Base-by-base conservation (phyloP, 2,797 vertebrate genomes). In the Nannoperca obscura region DNA sequence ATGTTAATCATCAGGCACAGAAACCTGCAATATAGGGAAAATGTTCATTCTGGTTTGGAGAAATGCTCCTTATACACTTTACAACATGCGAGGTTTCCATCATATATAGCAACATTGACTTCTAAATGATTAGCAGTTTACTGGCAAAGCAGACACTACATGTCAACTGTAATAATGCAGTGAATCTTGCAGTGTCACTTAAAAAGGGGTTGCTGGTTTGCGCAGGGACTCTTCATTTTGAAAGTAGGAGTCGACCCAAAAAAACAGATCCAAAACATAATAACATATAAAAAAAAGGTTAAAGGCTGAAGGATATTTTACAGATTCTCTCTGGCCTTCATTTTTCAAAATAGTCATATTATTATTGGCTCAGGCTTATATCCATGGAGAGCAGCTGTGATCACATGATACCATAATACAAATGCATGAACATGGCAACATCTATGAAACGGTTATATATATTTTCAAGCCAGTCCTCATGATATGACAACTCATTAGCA, bases 191-290 rank as follows among this genome's bases (percentile, higher is more conserved):
- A 66, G 4, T 36, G 38, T 68, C 20, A 63, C 44, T 22, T 24
- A 4, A 12, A 59, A 50, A n/a, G n/a, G n/a, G 34, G 4, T 13
- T 12, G 32, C 19, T 38, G 50, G 24, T 78, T 47, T 57, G 47
- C n/a, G n/a, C n/a, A n/a, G n/a, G n/a, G n/a, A n/a, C n/a, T n/a
- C n/a, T n/a, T n/a, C n/a, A n/a, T n/a, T 61, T 73, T 24, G 38
- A 63, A 47, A 69, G 49, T 7, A 60, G 15, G 55, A 40, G 42
- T 64, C 63, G 19, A 58, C 49, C 71, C 14, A n/a, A 30, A 9
- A 57, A 54, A 62, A 62, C 44, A 78, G 63, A 81, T 80, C 60
- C 4, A 82, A 68, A 78, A 60, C n/a, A 55, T 2, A 32, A 72
- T 38, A 19, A 60, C 5, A 20, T 52, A 22, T n/a, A 70, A 42